These are phyloP conservation scores for Plebejus anna DNA, from an alignment of 2,888 invertebrate genomes.

Conservation along the genomic window DNA sequence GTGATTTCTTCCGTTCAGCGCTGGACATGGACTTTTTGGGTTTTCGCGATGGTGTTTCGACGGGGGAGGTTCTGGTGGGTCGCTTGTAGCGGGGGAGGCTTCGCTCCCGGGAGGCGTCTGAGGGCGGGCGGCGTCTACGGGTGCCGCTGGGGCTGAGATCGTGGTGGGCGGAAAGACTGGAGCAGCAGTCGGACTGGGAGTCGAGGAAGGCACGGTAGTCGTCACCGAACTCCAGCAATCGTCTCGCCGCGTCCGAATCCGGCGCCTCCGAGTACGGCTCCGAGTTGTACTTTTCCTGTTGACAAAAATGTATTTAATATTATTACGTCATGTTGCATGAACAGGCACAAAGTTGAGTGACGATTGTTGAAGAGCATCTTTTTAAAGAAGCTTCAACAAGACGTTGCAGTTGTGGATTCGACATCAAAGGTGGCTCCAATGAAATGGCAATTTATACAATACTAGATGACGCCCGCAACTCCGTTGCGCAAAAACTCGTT, in stretches of 20 bases:
- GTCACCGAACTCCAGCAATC: conserved; percentile 91
- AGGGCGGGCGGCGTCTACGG: conserved; percentile 65
- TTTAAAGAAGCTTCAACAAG: no score
- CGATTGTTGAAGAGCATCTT: no score
- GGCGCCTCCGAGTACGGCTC: conserved; percentile 93
- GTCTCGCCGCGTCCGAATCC: conserved; percentile 91
- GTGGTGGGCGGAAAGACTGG: conserved; percentile 84
- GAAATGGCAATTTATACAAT: no score
- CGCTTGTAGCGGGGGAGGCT: conserved; percentile 64
- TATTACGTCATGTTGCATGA: no score
- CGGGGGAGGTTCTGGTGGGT: conserved; percentile 61
- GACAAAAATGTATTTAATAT: conserved; percentile 41
- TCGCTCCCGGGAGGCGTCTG: conserved; percentile 58
- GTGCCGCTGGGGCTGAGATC: conserved; percentile 62
- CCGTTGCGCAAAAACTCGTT: no score
- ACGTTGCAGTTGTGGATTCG: no score
- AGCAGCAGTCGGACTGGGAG: conserved; percentile 94
- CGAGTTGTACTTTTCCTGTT: conserved; percentile 93
- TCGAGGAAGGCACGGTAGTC: conserved; percentile 94
- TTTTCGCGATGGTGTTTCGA: conserved; percentile 64
- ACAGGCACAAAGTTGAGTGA: no score
- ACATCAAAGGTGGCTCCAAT: no score
- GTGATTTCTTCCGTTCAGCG: conserved; percentile 71
- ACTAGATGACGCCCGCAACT: no score
- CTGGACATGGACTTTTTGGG: conserved; percentile 75